These are phyloP conservation scores for Macrosiphum euphorbiae DNA, from an alignment of 2,888 invertebrate species.

Conservation along the genomic window DNA sequence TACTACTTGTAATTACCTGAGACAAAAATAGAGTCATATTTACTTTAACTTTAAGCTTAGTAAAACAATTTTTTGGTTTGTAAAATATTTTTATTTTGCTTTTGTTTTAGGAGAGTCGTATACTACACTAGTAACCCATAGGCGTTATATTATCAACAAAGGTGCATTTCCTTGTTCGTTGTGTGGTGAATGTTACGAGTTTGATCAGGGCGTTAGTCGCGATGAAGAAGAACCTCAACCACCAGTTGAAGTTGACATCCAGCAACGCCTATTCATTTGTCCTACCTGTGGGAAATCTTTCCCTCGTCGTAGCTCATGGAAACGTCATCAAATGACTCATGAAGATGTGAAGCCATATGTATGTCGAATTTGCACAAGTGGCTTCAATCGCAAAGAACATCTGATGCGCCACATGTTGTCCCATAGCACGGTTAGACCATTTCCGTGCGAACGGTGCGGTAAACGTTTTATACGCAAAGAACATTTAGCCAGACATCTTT, in stretches of 20 bases:
- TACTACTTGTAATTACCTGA: neutral
- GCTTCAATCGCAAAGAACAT: constrained; percentile 69
- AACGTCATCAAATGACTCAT: constrained; percentile 68
- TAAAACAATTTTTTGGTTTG: neutral
- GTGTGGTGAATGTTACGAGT: constrained; percentile 68
- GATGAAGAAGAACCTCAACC: constrained; percentile 65
- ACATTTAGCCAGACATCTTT: constrained; percentile 68
- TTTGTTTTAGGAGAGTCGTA: constrained; percentile 49
- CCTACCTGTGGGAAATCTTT: constrained; percentile 68
- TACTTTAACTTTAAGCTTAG: neutral
- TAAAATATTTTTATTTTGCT: neutral
- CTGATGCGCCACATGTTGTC: constrained; percentile 68
- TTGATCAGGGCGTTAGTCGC: constrained; percentile 67
- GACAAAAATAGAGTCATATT: neutral
- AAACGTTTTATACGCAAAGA: constrained; percentile 69
- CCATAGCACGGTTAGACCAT: constrained; percentile 68
- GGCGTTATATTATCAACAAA: constrained; percentile 69
- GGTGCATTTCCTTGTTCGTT: constrained; percentile 69
- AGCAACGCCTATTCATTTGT: constrained; percentile 67
- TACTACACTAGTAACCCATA: constrained; percentile 67
- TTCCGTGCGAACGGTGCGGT: constrained; percentile 67
- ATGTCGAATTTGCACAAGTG: constrained; percentile 68
- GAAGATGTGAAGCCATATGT: constrained; percentile 68
- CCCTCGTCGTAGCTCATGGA: constrained; percentile 68
- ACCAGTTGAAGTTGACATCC: constrained; percentile 64